phyloP scores from a whole-genome alignment of 2,113 vertebrate genomes.

The Brienomyrus longianalis region DNA sequence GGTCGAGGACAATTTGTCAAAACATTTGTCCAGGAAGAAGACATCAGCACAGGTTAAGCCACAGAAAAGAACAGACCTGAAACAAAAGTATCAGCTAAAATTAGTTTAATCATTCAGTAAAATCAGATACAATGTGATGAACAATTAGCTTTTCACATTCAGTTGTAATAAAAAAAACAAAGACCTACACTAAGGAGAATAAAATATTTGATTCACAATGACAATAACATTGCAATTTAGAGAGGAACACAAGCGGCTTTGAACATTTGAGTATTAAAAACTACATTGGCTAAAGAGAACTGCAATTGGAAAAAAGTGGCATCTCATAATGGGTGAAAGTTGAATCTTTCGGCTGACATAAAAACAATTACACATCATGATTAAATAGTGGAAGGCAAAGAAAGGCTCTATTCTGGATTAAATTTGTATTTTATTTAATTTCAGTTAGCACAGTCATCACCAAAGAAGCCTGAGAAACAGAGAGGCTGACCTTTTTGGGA shows the following conservation, averaged over 20 bases:
- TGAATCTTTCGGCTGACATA: not conserved
- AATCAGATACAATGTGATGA: not conserved
- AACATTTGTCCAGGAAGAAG: not conserved
- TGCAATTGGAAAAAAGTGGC: not conserved
- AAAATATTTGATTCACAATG: not conserved
- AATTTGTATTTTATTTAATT: constrained; percentile 48
- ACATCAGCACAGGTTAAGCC: not conserved
- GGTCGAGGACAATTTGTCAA: not conserved
- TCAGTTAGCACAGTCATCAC: constrained; percentile 61
- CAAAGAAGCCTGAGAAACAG: constrained; percentile 50
- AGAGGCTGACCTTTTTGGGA: constrained; percentile 82
- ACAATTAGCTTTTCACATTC: not conserved
- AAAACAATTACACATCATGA: not conserved
- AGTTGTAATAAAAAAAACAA: not conserved
- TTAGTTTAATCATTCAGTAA: not conserved
- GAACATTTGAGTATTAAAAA: not conserved
- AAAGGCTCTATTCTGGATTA: constrained; percentile 38
- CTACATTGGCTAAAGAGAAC: not conserved
- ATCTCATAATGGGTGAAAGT: not conserved
- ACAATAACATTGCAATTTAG: not conserved
- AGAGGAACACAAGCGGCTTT: not conserved
- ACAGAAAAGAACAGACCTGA: not conserved
- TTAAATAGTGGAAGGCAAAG: not conserved
- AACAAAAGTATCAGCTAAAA: not conserved
- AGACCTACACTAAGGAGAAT: not conserved